These are phyloP conservation scores for Cyprinus carpio DNA, from an alignment of 2,113 vertebrate genomes.

Conservation along the genomic window DNA sequence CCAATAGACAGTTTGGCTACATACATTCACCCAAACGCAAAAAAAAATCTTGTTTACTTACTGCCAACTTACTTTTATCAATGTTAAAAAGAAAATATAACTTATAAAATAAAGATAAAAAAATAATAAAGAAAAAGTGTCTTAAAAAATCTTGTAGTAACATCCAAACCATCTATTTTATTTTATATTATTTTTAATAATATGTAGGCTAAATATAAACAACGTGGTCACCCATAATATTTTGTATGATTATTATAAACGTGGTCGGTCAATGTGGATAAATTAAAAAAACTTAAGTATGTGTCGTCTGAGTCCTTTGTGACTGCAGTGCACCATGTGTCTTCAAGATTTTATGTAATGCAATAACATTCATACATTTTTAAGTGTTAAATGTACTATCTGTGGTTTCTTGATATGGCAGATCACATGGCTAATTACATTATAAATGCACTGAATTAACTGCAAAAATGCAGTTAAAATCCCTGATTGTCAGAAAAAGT, in stretches of 20 bases:
- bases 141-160: not conserved
- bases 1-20: not conserved
- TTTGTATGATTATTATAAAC: too few species aligned
- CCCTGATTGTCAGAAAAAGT: not conserved
- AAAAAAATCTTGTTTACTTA: not conserved
- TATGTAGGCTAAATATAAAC: not conserved
- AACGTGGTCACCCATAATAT: not conserved
- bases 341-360: not conserved
- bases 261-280: too few species aligned
- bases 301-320: not conserved
- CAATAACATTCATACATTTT: not conserved
- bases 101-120: not conserved
- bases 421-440: not conserved
- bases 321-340: not conserved
- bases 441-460: not conserved
- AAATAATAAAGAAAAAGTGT: not conserved
- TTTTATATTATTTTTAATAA: not conserved
- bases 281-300: not conserved
- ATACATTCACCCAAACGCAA: not conserved
- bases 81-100: not conserved
- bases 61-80: not conserved
- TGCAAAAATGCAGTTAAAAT: not conserved
- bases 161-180: not conserved
- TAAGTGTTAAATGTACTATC: not conserved
- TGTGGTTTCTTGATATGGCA: not conserved